Evolutionary conservation across 2,888 invertebrate genomes (phyloP), one percentile per base, ranked within the genome.

Genomic region (Lepidocyrtoides sp.): DNA sequence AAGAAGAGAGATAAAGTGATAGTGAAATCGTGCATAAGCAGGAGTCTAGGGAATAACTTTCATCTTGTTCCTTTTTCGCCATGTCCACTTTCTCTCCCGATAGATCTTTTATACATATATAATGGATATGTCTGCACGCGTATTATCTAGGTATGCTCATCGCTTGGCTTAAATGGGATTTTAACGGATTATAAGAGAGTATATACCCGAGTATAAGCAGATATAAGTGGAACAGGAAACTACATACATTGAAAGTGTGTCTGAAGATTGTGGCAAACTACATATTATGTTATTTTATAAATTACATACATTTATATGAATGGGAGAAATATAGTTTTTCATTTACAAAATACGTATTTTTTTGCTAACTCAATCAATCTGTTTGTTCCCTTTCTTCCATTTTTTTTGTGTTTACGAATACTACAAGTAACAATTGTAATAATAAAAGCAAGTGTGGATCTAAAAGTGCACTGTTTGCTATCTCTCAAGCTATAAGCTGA

Each of bases 21-120:
- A 89, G 82, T 89, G 82, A 89, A 89, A 89, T 88, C 89, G 89
- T 89, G 89, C 89, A 89, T 89, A 89, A 89, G 89, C 81, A 82
- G 89, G 89, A 69, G 82, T 89, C 89, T 89, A 48, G 89, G 89
- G 89, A 89, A 89, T 89, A 89, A 89, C 81, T 89, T 89, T 72
- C 75, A 89, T 82, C 89, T 75, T n/a, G n/a, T 69, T 79, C 44
- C 57, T 51, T 32, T 79, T 44, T 66, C 79, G 48, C 26, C 41
- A n/a, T 72, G 82, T 82, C 89, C 89, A 82, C 72, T 89, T 82
- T 82, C 51, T 72, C 44, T 29, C 20, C 41, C 17, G 69, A 51
- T 32, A 51, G n/a, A 81, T 5, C 36, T 0, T 7, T 57, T 29
- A 77, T 29, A 17, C 26, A 7, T 44, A 48, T n/a, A 54, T 54